Evolutionary conservation across 2,888 invertebrate species (phyloP).

Genomic region (Drosophila acutilabella): DNA sequence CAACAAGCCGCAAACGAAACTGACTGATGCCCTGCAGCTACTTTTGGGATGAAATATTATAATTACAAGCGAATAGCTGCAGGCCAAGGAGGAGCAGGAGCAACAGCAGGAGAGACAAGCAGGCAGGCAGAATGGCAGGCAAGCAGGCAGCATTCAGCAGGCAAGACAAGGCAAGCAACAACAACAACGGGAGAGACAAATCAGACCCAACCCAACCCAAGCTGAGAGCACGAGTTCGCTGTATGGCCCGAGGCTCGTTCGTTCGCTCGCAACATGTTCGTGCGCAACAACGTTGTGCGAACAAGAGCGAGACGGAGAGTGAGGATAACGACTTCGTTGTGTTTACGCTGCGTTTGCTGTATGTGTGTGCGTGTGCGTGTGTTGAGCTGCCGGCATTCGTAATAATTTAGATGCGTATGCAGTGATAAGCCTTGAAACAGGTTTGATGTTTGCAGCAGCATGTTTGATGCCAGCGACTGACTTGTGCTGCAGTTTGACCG

Average conservation of each 20-base stretch:
- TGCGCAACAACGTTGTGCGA: constrained; percentile 28
- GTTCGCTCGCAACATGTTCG: constrained; percentile 68
- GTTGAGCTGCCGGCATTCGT: constrained; percentile 72
- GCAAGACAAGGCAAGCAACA: constrained; percentile 18
- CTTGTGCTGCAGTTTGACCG: constrained; percentile 52
- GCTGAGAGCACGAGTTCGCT: constrained; percentile 37
- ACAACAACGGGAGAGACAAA: constrained; percentile 38
- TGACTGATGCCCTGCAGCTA: constrained; percentile 82
- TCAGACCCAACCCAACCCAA: constrained; percentile 38
- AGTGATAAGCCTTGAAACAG: constrained; percentile 75
- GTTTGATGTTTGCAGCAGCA: constrained; percentile 71
- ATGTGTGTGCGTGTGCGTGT: constrained; percentile 22
- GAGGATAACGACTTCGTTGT: constrained; percentile 59
- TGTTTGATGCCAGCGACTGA: constrained; percentile 62
- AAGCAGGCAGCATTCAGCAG: not conserved
- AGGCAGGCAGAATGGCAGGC: constrained; percentile 12
- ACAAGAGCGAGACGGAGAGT: not conserved
- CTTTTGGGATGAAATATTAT: constrained; percentile 85
- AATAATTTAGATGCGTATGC: constrained; percentile 73
- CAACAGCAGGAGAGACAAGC: constrained; percentile 17
- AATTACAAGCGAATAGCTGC: constrained; percentile 85
- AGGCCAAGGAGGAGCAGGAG: constrained; percentile 73
- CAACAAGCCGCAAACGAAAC: constrained; percentile 80
- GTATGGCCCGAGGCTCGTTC: constrained; percentile 37
- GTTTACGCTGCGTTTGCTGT: constrained; percentile 49